Percentiles rank a stretch among this genome's conserved stretches.
phyloP scores from a whole-genome alignment of 2,113 vertebrate species.

The Coryphaenoides rupestris region DNA sequence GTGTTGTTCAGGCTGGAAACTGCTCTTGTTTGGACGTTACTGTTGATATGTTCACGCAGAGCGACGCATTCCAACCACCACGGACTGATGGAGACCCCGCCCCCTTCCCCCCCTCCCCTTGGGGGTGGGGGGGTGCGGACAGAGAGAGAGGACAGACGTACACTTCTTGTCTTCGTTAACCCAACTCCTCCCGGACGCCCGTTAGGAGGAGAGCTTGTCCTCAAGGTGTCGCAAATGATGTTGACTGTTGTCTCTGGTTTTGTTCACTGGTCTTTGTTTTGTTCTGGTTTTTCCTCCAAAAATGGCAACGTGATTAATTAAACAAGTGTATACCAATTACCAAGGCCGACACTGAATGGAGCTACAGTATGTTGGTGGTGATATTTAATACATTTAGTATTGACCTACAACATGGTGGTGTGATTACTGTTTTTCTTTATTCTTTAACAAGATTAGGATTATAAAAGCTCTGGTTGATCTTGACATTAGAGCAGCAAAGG shows the following conservation, averaged over 20 bases:
- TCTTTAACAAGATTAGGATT: too few relatives aligned
- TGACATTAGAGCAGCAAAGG: too few relatives aligned
- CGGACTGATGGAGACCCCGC: neutral
- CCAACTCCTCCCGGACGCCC: too few relatives aligned
- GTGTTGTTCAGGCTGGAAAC: constrained; percentile 15
- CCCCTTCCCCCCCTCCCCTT: too few relatives aligned
- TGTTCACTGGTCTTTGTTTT: neutral
- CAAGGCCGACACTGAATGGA: constrained; percentile 47
- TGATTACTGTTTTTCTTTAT: constrained; percentile 11
- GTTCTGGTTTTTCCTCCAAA: constrained; percentile 40
- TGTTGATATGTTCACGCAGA: neutral
- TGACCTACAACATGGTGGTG: constrained; percentile 25
- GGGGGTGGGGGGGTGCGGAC: too few relatives aligned
- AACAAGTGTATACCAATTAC: constrained; percentile 56
- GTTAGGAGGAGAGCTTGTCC: too few relatives aligned
- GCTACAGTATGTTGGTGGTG: constrained; percentile 37
- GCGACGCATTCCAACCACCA: neutral
- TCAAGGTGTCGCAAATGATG: too few relatives aligned
- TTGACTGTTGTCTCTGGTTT: constrained; percentile 20
- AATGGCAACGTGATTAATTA: constrained; percentile 54
- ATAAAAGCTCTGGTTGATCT: too few relatives aligned
- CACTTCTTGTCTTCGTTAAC: too few relatives aligned
- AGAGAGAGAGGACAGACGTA: neutral
- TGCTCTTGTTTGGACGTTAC: constrained; percentile 9
- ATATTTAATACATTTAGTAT: constrained; percentile 52